These are phyloP conservation scores for Furcula furcula DNA, from an alignment of 2,888 invertebrate genomes.

Conservation along the genomic window DNA sequence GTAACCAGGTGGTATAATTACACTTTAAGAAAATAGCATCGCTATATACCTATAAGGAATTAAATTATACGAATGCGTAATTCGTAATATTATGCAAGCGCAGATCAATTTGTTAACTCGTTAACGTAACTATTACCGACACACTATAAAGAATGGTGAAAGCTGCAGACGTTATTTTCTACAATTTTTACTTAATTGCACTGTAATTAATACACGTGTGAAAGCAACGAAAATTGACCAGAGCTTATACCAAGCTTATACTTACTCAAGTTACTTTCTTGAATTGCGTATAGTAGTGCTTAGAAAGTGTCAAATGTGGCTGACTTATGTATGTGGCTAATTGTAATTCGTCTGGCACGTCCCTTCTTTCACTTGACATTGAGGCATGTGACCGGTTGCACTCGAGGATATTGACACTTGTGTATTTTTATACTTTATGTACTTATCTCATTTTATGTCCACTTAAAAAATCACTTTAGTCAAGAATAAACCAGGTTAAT, in stretches of 20 bases:
- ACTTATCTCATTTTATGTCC: conserved; percentile 21
- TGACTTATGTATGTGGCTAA: conserved; percentile 26
- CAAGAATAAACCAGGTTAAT: too few species aligned
- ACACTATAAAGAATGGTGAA: conserved; percentile 55
- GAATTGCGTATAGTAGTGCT: conserved; percentile 9
- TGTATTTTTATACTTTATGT: conserved; percentile 21
- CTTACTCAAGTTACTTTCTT: conserved; percentile 4
- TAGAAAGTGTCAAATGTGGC: conserved; percentile 26
- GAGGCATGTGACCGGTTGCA: conserved; percentile 56
- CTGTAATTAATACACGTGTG: conserved; percentile 19
- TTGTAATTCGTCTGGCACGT: conserved; percentile 50
- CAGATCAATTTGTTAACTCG: conserved; percentile 48
- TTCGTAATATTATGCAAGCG: conserved; percentile 69
- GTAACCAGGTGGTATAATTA: conserved; percentile 6
- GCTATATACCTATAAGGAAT: conserved; percentile 25
- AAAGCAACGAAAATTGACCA: conserved; percentile 10
- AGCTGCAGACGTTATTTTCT: conserved; percentile 47
- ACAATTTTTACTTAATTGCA: conserved; percentile 12
- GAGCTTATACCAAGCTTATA: background rate
- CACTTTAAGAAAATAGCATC: conserved; percentile 6
- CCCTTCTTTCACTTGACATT: conserved; percentile 77
- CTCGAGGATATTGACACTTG: conserved; percentile 61
- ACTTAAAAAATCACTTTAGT: too few species aligned
- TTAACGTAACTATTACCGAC: conserved; percentile 65
- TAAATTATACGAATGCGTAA: conserved; percentile 34